Evolutionary conservation across 2,888 invertebrate genomes (phyloP), one percentile per base, ranked within the genome.

Genomic region (Aleiodes leptofemur): DNA sequence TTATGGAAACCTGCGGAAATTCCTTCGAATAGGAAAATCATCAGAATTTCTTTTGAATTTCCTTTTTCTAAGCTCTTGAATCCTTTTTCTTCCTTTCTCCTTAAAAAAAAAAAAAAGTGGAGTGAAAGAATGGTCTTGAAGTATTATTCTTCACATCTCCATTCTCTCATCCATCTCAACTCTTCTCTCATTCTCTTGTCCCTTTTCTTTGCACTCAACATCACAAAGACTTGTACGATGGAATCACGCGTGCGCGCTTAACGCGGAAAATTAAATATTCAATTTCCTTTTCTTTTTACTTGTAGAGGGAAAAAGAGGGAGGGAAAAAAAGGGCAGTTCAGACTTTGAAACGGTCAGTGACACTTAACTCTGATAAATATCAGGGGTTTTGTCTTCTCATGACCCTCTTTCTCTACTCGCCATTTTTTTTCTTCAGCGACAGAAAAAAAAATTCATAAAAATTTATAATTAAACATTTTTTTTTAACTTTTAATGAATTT

Each of bases 41-140:
- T 48, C 50, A 57, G 73, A 69, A 23, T 68, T 51, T 56, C 43
- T 43, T 55, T 73, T 72, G 14, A 53, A 72, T 72, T 72, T 64
- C 64, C 23, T 23, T 23, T 23, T 23, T 13, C 43, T 23, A 9
- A 73, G 51, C 53, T 66, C 34, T 51, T 64, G n/a, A 29, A 29
- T 68, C 34, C 34, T 34, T 68, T 51, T 34, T 31, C 16, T 43
- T 34, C 9, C 4, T 13, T 51, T 11, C 14, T 50, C 38, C 51
- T 68, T 29, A 34, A 51, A 34, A 34, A 34, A 34, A 34, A 34
- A 34, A 34, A 34, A 34, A 23, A 68, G 66, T 16, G 14, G 23
- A 64, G 16, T 48, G 13, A 14, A 64, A 64, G 68, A 68, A 68
- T 68, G 29, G 68, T 51, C 68, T 51, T 51, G 51, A n/a, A 51